Base-by-base conservation (phyloP, 2,888 invertebrate genomes). In the Nesidiocoris tenuis region DNA sequence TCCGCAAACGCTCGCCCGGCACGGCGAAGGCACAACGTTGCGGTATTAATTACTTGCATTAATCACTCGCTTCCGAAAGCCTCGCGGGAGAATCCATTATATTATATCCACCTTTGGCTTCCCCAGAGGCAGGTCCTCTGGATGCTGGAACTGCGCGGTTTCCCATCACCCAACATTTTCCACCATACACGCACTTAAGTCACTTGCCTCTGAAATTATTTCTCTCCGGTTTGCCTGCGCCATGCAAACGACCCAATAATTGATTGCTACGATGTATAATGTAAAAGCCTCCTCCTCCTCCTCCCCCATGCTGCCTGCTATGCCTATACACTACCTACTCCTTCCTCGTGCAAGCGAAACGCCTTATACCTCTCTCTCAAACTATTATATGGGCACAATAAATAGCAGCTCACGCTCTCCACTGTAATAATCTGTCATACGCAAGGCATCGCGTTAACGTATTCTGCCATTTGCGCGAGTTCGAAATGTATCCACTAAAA, bases 41-140 rank as follows among this genome's bases (percentile, higher is more conserved):
- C 18, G 63, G 64, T 74, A 74, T 74, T 74, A 74, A 74, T 74
- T 74, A 63, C 74, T 56, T 74, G 74, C 64, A 74, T 74, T 74
- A 74, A 74, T 74, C 74, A 74, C 74, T 74, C 74, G 57, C 70
- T 59, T 39, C 12, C 39, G 5, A 39, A 39, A 39, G 39, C 39
- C 61, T 61, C 61, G 63, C 56, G 74, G 64, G 63, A 56, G 74
- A 63, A 64, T 74, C 74, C 74, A 74, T 74, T 74, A 74, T 64
- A 64, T 74, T 64, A 64, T 64, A 63, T 74, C 64, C 74, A 74
- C 56, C 74, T 64, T 56, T 3, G 21, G 61, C 61, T 61, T 22
- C 64, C 64, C 55, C 19, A 59, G 59, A 39, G 39, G 39, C 39
- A 39, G 39, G 39, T 39, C 12, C 39, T 12, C 5, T 39, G n/a